Conservation (phyloP, 2,797 vertebrate genomes). For the Lagocephalus sceleratus region DNA sequence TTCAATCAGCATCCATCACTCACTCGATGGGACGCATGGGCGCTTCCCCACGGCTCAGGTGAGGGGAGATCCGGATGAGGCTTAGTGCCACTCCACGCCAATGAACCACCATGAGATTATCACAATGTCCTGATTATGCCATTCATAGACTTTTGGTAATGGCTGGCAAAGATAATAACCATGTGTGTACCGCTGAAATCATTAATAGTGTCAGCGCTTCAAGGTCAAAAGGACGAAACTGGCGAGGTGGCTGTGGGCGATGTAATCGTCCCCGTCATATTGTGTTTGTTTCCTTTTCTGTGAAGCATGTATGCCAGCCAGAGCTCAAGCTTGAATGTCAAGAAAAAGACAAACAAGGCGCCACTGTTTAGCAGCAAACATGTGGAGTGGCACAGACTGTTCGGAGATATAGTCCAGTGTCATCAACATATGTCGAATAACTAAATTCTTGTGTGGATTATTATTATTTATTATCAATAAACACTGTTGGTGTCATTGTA, state of each 20-base stretch:
- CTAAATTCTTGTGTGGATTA: neutral
- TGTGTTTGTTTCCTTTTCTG: constrained; percentile 25
- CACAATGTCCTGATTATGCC: constrained; percentile 67
- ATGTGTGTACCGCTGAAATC: constrained; percentile 26
- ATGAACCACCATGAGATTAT: constrained; percentile 59
- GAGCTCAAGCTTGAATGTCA: constrained; percentile 27
- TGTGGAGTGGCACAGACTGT: constrained; percentile 24
- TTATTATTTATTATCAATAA: constrained; percentile 9
- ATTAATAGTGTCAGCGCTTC: constrained; percentile 35
- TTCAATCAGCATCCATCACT: constrained; percentile 70
- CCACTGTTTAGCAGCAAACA: constrained; percentile 61
- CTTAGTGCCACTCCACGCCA: constrained; percentile 33
- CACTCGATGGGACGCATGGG: constrained; percentile 43
- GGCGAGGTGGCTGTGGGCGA: constrained; percentile 3
- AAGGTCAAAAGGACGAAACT: constrained; percentile 41
- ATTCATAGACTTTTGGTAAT: constrained; percentile 32
- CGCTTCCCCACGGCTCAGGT: constrained; percentile 48
- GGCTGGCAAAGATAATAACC: constrained; percentile 34
- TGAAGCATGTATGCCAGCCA: constrained; percentile 5
- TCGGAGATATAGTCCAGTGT: constrained; percentile 6
- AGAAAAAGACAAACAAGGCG: constrained; percentile 10
- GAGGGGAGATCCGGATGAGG: constrained; percentile 20
- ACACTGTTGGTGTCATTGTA: constrained; percentile 1
- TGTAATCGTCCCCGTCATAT: constrained; percentile 2
- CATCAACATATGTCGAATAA: neutral